Percentiles rank a stretch among this genome's conserved stretches.
Conservation (phyloP, 2,113 vertebrate species). For the Nothocercus julius region DNA sequence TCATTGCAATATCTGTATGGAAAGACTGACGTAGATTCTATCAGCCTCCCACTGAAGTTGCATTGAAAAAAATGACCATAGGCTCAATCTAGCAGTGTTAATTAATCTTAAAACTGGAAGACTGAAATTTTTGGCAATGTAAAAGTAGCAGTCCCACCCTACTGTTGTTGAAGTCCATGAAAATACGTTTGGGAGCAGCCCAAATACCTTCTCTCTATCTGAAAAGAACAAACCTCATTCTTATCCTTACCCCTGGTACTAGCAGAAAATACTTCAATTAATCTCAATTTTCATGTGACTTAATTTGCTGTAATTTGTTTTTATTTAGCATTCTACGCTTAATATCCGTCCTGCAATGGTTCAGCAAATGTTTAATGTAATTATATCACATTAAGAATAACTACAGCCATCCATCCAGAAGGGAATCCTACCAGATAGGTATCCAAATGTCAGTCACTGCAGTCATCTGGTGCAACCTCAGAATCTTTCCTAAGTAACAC, state of each 20-base stretch:
- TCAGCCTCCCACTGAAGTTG: neutral
- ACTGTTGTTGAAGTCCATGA: neutral
- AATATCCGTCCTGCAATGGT: neutral
- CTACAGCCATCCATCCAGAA: neutral
- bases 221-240: neutral
- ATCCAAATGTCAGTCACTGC: neutral
- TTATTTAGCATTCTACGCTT: neutral
- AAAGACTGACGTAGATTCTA: neutral
- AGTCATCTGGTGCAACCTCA: conserved; percentile 27
- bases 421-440: conserved; percentile 15
- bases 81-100: neutral
- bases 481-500: no score
- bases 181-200: neutral
- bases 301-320: neutral
- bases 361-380: conserved; percentile 10
- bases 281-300: neutral
- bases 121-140: neutral
- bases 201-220: neutral
- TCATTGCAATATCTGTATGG: neutral
- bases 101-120: neutral
- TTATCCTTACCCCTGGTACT: neutral
- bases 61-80: neutral
- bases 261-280: neutral
- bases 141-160: neutral
- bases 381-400: neutral